Evolutionary conservation across 1,140 invertebrate species (phyloP), one percentile per base, ranked within the genome.

Genomic region (Zophobas atratus): DNA sequence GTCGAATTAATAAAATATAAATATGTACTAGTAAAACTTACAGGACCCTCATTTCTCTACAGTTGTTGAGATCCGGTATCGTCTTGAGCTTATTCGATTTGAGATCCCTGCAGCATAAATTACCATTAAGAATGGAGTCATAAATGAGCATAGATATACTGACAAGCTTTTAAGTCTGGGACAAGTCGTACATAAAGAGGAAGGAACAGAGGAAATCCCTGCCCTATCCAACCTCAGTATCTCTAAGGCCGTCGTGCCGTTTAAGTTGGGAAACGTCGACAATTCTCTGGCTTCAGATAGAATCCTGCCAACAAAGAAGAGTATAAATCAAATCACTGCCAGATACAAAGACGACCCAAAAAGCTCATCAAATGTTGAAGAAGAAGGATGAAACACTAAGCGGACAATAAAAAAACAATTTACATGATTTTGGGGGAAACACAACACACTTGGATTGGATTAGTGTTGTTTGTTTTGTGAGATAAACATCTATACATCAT

Each of bases 101-200:
- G 79, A 97, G 86, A 86, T 97, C 95, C 84, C 96, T 97, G 89
- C 75, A 20, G 90, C 91, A 0, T 77, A 39, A 34, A 74, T 20
- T 3, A 6, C 2, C 6, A 43, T 67, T 67, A 67, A 48, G n/a
- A 1, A 5, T 8, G 2, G 39, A 32, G 6, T 51, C 35, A 8
- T 34, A 41, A 38, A 36, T 57, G 35, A 57, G 33, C 35, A 41
- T 60, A n/a, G 20, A 57, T 75, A 75, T 56, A 94, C 96, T 92
- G 88, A 98, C 97, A 98, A 87, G 85, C 93, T 95, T 86, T 93
- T 94, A 43, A 98, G 90, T 84, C 91, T 91, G 70, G 94, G 94
- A 81, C 93, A 92, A 76, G 92, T 91, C 34, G 83, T 83, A 86
- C 97, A 98, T n/a, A 98, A 88, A 80, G 93, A 90, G 6, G 85